Base-by-base conservation (phyloP, 2,888 invertebrate species). In the Parnassius orleans region DNA sequence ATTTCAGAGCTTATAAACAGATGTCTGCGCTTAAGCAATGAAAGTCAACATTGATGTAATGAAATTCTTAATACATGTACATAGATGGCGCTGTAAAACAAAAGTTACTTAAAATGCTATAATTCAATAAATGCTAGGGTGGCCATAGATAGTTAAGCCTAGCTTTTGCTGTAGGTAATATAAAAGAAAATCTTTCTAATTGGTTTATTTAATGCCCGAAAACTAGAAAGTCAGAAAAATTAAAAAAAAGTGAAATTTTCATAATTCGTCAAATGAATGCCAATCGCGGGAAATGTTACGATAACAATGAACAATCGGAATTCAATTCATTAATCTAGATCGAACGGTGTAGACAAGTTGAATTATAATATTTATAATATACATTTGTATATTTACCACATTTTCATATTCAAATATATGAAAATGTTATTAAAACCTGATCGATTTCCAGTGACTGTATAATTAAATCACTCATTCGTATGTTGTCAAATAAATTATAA, bases 241-340 rank as follows among this genome's bases (percentile, higher is more conserved):
- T 2, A 56, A 33, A n/a, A 19, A 19, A 19, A 2, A 19, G 2
- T 19, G 19, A 19, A 2, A 19, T 19, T 19, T 19, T 19, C 2
- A 19, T 2, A 19, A 61, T 63, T 50, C 57, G 52, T 57, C 50
- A 63, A 61, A 59, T 54, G 46, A 66, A 66, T 59, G 56, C 60
- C 58, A 62, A 58, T 60, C 33, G 57, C 54, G 12, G 33, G 41
- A 54, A 48, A 51, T 41, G 54, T 48, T 42, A 56, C 62, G 58
- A 53, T 58, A 63, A 60, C 57, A 62, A 65, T 65, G 51, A 65
- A 56, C 52, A 56, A 51, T 57, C 11, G 50, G 14, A 53, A 43
- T 2, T 60, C 44, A 54, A 33, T 33, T 41, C 47, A 19, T 47
- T 47, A 19, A n/a, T 24, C 42, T 51, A 44, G 55, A 51, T 43